phyloP scores from a whole-genome alignment of 2,113 vertebrate species.

The Tiliqua scincoides region DNA sequence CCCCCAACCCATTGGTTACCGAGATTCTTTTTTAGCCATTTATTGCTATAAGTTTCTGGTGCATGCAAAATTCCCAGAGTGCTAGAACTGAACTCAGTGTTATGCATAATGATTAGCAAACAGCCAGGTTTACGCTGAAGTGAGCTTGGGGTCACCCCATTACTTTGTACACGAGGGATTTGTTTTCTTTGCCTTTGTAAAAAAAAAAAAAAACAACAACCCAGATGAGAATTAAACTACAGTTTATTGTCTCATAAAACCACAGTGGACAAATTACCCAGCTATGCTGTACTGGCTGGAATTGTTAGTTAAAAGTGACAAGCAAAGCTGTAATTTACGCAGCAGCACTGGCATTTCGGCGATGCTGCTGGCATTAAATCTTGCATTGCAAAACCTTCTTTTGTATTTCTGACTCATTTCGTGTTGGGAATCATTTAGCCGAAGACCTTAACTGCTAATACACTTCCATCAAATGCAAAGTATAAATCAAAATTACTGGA shows the following conservation, averaged over 20 bases:
- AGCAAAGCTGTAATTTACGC: conserved; percentile 55
- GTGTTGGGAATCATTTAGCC: conserved; percentile 69
- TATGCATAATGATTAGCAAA: conserved; percentile 35
- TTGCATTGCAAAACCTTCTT: conserved; percentile 44
- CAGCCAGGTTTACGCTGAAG: conserved; percentile 37
- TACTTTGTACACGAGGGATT: conserved; percentile 43
- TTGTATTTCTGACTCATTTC: conserved; percentile 69
- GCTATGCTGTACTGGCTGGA: conserved; percentile 35
- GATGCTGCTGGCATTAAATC: conserved; percentile 44
- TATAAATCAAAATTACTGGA: conserved; percentile 82
- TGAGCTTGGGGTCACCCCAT: conserved; percentile 16
- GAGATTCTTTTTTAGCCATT: conserved; percentile 10
- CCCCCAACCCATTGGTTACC: not conserved
- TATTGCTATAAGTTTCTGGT: conserved; percentile 3
- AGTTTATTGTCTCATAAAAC: conserved; percentile 57
- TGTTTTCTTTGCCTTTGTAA: conserved; percentile 53
- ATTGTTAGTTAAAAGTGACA: conserved; percentile 57
- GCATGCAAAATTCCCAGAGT: not conserved
- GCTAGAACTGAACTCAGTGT: conserved; percentile 17
- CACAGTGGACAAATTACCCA: conserved; percentile 58
- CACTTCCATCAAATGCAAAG: conserved; percentile 71
- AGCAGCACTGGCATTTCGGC: conserved; percentile 46
- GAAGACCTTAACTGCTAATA: conserved; percentile 76
- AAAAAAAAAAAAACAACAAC: too few species aligned
- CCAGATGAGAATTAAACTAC: conserved; percentile 48